phyloP scores from a whole-genome alignment of 2,113 vertebrate genomes.

The Carollia perspicillata region DNA sequence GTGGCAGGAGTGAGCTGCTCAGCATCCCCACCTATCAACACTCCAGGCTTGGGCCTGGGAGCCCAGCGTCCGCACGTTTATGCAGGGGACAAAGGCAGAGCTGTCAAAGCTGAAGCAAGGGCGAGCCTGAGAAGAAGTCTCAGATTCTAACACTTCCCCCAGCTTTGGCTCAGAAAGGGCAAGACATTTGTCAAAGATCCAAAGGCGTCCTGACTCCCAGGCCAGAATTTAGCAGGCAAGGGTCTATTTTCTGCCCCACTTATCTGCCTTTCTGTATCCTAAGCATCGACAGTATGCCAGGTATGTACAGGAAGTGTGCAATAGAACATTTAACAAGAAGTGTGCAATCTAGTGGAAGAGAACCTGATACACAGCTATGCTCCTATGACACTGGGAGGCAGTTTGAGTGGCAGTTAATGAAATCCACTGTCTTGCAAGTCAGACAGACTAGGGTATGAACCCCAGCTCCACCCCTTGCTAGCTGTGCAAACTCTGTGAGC shows the following conservation, averaged over 20 bases:
- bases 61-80: neutral
- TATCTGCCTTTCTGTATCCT: neutral
- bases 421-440: neutral
- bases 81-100: neutral
- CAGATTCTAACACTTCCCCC: neutral
- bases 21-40: fast-evolving
- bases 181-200: neutral
- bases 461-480: neutral
- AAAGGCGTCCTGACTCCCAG: neutral
- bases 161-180: neutral
- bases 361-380: neutral
- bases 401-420: neutral
- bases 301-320: neutral
- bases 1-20: slow-evolving; percentile 52
- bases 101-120: neutral
- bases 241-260: neutral
- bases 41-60: fast-evolving
- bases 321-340: neutral
- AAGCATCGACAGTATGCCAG: neutral
- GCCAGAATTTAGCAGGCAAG: neutral
- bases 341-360: neutral
- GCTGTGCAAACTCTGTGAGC: neutral
- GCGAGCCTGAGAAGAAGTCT: neutral
- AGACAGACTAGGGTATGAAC: neutral
- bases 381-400: neutral